Percentiles rank a stretch among this genome's conserved stretches.
Evolutionary conservation across 2,888 invertebrate genomes (phyloP).

Genomic region (Nephrocerus scutellatus): DNA sequence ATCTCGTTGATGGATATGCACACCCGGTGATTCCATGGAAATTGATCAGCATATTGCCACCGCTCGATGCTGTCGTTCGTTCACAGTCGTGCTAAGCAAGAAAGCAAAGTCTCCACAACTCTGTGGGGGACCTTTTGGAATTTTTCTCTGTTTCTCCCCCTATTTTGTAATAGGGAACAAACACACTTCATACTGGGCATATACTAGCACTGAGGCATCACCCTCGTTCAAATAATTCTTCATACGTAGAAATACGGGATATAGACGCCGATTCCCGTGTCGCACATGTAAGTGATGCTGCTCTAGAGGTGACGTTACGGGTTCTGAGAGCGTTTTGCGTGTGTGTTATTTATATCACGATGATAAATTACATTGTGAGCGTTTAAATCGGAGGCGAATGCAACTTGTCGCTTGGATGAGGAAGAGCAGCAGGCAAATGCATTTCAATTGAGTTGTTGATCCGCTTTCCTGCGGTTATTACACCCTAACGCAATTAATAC

Average conservation of each 20-base stretch:
- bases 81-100: too few species aligned
- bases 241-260: too few species aligned
- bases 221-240: too few species aligned
- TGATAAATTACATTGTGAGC: constrained; percentile 22
- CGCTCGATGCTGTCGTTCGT: too few species aligned
- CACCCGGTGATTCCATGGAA: constrained; percentile 18
- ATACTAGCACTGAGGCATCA: too few species aligned
- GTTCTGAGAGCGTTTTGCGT: constrained; percentile 1
- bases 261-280: constrained; percentile 8
- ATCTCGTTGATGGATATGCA: too few species aligned
- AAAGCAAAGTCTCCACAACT: too few species aligned
- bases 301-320: constrained; percentile 9
- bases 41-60: too few species aligned
- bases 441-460: constrained; percentile 18
- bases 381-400: constrained; percentile 16
- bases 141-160: constrained; percentile 16
- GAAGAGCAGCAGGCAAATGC: constrained; percentile 18
- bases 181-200: too few species aligned
- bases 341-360: constrained; percentile 21
- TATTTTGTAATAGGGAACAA: too few species aligned
- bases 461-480: too few species aligned
- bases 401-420: background rate
- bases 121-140: constrained; percentile 24
- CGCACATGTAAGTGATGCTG: background rate
- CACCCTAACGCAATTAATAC: too few species aligned